Evolutionary conservation across 2,888 invertebrate genomes (phyloP).

Genomic region (Conomelus anceps): DNA sequence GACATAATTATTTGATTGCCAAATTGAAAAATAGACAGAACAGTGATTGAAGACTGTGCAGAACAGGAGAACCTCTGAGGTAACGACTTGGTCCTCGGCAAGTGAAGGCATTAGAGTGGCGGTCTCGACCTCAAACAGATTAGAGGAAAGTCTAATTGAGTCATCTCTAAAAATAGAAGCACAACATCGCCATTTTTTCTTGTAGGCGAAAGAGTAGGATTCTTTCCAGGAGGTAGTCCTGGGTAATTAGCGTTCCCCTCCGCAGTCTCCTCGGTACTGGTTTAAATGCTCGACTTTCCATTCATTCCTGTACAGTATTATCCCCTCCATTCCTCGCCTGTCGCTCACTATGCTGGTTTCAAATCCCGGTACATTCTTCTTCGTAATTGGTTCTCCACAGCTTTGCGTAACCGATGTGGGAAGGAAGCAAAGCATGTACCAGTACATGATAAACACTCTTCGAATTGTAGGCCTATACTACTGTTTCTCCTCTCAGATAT

Average conservation of each 20-base stretch:
- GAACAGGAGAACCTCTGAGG: not conserved
- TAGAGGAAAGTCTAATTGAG: not conserved
- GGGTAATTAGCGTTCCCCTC: not conserved
- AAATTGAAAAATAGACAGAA: not conserved
- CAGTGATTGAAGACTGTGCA: not conserved
- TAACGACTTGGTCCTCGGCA: not conserved
- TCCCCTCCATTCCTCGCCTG: not conserved
- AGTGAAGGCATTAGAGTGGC: not conserved
- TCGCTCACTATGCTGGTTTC: not conserved
- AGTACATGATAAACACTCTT: not conserved
- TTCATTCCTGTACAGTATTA: not conserved
- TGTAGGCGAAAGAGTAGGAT: not conserved
- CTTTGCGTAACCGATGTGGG: not conserved
- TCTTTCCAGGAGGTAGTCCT: not conserved
- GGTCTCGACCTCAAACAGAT: not conserved
- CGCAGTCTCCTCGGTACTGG: not conserved
- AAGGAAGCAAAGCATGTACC: not conserved
- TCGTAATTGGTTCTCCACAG: not conserved
- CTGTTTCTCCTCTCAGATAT: no score
- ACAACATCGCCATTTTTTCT: constrained; percentile 5
- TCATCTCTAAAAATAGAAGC: constrained; percentile 12
- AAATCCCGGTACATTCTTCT: not conserved
- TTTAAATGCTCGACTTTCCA: not conserved
- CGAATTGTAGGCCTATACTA: not conserved
- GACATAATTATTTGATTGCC: not conserved